Base-by-base conservation (phyloP, 2,113 vertebrate species). In the Sapajus apella region DNA sequence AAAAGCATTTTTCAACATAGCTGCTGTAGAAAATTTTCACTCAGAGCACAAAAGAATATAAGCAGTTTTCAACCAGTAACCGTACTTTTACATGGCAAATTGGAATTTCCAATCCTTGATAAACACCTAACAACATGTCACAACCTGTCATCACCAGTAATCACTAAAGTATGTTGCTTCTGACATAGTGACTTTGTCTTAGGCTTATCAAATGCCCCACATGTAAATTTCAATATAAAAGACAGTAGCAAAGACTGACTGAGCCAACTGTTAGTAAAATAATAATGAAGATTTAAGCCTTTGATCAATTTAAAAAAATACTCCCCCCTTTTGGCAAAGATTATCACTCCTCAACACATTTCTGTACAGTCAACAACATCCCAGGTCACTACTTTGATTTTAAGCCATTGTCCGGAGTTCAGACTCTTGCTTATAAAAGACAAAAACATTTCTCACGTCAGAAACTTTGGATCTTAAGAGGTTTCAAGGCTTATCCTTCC, bases 281-380 rank as follows among this genome's bases (percentile, higher is more conserved):
- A 96, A 85, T 58, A 82, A 40, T 18, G 61, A 18, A 84, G 72
- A 87, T 37, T 70, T 35, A 82, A 93, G 86, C 37, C 88, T 96
- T 94, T 94, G 64, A 95, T 97, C 89, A 81, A 47, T 56, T 55
- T 35, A 66, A 55, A 81, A 75, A 82, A 89, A 77, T 1, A 27
- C 18, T 30, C 58, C 93, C 64, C 45, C 70, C 43, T 76, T 82
- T 87, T 87, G 88, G 77, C 52, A 73, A 85, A 94, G 81, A 95
- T 95, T 95, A 97, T 97, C 93, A 95, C 8, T 88, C 25, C n/a
- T 30, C n/a, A 92, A 85, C 94, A 96, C 32, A 86, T 56, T 95
- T 95, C 66, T 68, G 45, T 21, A 83, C 47, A 79, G 77, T 77
- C 80, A 97, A 86, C 90, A 88, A 52, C 52, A 82, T 25, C 77